Evolutionary conservation across 2,113 vertebrate genomes (phyloP).

Genomic region (Scomber japonicus): DNA sequence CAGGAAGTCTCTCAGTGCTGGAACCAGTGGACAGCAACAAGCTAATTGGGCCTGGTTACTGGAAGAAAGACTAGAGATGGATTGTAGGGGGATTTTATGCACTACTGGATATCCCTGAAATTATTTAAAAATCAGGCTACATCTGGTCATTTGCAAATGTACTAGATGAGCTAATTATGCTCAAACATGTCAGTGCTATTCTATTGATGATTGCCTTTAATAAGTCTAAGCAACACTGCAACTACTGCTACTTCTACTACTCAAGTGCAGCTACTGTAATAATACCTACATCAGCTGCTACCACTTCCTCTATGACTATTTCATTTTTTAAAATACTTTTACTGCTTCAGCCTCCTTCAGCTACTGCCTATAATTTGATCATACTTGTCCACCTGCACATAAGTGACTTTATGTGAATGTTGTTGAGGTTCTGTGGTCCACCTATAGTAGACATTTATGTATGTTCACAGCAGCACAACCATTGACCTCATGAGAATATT

Average conservation of each 20-base stretch:
- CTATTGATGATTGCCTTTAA: background rate
- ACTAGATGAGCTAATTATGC: too few relatives aligned
- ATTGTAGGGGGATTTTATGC: background rate
- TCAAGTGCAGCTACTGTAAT: too few relatives aligned
- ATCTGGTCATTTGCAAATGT: background rate
- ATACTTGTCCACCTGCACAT: too few relatives aligned
- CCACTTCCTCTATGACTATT: background rate
- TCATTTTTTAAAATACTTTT: too few relatives aligned
- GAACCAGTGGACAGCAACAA: conserved; percentile 3
- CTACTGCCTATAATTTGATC: too few relatives aligned
- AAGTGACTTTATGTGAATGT: too few relatives aligned
- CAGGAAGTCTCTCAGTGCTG: background rate
- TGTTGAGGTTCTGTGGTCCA: too few relatives aligned
- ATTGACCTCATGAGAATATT: too few relatives aligned
- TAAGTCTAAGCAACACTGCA: background rate
- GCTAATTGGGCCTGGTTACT: background rate
- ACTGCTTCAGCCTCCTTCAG: too few relatives aligned
- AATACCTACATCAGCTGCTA: too few relatives aligned
- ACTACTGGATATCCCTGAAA: background rate
- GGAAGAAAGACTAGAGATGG: conserved; percentile 22
- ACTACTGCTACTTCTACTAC: background rate
- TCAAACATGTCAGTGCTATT: conserved; percentile 1
- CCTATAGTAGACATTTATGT: too few relatives aligned
- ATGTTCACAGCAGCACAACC: too few relatives aligned
- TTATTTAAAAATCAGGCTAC: background rate